Evolutionary conservation across 2,113 vertebrate genomes (phyloP), one percentile per base, ranked within the genome.

Genomic region (Lanius ludovicianus): DNA sequence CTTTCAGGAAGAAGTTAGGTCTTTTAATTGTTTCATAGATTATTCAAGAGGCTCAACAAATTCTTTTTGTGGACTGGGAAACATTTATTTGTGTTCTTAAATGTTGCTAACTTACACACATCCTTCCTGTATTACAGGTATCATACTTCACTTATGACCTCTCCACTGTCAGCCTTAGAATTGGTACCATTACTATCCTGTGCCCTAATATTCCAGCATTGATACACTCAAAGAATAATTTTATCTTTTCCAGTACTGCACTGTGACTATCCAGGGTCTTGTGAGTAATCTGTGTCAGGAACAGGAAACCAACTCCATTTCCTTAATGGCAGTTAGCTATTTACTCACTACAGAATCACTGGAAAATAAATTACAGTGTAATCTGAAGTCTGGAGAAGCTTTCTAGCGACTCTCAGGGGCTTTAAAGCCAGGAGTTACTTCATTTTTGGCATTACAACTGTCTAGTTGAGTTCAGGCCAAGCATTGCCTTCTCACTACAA

Each of bases 301-400:
- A 84, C 44, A 84, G 80, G 81, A 95, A 89, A 90, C 37, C 68
- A 94, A 31, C 20, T 89, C 39, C 9, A 68, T 89, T 92, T 95
- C 80, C 52, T 56, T 75, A 94, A 92, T 84, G 23, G 33, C 60
- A 75, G 56, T 71, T 59, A 60, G 69, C 0, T 0, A 87, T 92
- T 92, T 87, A 47, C 53, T 89, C 20, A 37, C 57, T 85, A 44
- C 57, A 82, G 82, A 83, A 64, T 75, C 64, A 49, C 56, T 84
- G 69, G 47, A 89, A 95, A 95, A 87, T 67, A 95, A 78, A 78
- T 92, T 92, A 49, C 33, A 50, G 41, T 67, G 73, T 94, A 87
- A 89, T 87, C 56, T 3, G 4, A 89, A 91, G 49, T 81, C 42
- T 71, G 62, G 53, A n/a, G 42, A 87, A 91, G 81, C 88, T 91